Conservation (phyloP, 2,888 invertebrate species). For the Caenorhabditis parvicauda region DNA sequence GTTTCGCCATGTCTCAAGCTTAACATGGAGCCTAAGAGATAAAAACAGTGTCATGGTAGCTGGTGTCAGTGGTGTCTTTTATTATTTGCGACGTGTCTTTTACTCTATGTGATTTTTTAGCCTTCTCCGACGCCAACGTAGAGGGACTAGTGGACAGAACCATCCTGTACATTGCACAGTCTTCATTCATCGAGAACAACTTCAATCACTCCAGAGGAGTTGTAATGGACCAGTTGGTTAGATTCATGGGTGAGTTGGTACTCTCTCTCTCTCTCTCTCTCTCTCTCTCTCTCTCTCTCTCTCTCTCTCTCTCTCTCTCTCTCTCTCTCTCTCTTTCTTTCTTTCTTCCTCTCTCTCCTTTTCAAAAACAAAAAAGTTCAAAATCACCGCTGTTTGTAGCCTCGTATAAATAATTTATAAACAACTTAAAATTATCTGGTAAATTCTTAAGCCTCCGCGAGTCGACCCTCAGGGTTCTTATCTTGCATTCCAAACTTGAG, state of each 20-base stretch:
- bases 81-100: no score
- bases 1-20: no score
- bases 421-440: conserved; percentile 3
- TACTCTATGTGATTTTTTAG: conserved; percentile 25
- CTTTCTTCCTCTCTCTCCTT: no score
- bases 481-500: conserved; percentile 25
- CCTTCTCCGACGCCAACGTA: conserved; percentile 57
- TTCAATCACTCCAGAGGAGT: conserved; percentile 47
- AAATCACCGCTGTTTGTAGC: background rate
- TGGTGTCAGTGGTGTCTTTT: no score
- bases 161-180: conserved; percentile 52
- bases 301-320: background rate
- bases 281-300: background rate
- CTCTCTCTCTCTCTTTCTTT: no score
- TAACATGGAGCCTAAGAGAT: no score
- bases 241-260: conserved; percentile 48
- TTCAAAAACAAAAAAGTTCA: background rate
- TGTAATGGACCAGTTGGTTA: conserved; percentile 57
- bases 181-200: conserved; percentile 35
- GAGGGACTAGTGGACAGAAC: conserved; percentile 53
- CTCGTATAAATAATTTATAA: background rate
- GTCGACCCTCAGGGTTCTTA: conserved; percentile 22
- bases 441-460: conserved; percentile 8
- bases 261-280: no score
- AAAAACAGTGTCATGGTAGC: no score